These are phyloP conservation scores for Drosophila auraria DNA, from an alignment of 1,140 invertebrate genomes.

Conservation along the genomic window DNA sequence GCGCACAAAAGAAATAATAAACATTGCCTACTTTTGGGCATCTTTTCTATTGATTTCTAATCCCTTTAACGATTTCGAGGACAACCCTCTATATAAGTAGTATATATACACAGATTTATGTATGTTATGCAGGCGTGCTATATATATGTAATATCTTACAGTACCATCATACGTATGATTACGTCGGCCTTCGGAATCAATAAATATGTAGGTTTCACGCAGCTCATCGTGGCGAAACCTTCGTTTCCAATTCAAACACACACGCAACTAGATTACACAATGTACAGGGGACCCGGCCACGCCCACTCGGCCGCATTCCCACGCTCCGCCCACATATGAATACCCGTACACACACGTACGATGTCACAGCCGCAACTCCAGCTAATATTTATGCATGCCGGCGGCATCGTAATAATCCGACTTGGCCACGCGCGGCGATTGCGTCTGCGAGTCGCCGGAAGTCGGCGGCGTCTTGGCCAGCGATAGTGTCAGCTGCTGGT, in stretches of 20 bases:
- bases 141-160: conserved; percentile 28
- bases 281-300: conserved; percentile 68
- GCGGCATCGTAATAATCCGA: conserved; percentile 68
- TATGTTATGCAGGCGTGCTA: conserved; percentile 43
- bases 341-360: background rate
- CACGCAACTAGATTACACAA: conserved; percentile 76
- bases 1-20: too few species aligned
- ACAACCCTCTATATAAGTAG: conserved; percentile 8
- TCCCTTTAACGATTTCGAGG: background rate
- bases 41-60: conserved; percentile 12
- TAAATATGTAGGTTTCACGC: conserved; percentile 25
- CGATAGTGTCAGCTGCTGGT: conserved; percentile 67
- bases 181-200: conserved; percentile 25
- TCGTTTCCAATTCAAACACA: conserved; percentile 21
- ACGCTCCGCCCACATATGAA: conserved; percentile 40
- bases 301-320: conserved; percentile 43
- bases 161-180: conserved; percentile 29
- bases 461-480: conserved; percentile 59
- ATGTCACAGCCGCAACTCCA: background rate
- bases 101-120: conserved; percentile 48
- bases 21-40: background rate
- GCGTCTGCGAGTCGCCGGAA: conserved; percentile 47
- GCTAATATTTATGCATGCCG: conserved; percentile 72
- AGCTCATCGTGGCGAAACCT: conserved; percentile 26
- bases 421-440: conserved; percentile 65